Percentiles rank a stretch among this genome's conserved stretches.
Evolutionary conservation across 2,113 vertebrate genomes (phyloP).

Genomic region (Corythornis madagascariensis): DNA sequence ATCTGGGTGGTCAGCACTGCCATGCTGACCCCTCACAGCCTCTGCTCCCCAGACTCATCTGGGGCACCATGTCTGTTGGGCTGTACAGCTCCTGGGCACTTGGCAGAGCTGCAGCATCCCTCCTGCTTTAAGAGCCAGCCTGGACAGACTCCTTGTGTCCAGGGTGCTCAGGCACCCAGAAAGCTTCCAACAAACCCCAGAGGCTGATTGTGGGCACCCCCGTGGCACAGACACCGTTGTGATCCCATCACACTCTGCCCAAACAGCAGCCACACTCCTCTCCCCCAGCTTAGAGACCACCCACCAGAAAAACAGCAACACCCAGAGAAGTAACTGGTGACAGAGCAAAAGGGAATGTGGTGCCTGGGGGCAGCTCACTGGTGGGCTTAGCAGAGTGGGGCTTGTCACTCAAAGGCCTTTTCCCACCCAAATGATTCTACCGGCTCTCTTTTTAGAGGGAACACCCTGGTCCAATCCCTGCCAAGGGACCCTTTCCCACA

Average conservation of each 20-base stretch:
- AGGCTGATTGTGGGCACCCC: rapidly evolving
- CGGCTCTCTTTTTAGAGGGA: rapidly evolving
- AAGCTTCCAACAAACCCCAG: no score
- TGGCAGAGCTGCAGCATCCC: rapidly evolving
- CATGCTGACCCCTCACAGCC: neutral
- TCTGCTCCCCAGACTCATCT: rapidly evolving
- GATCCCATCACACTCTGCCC: rapidly evolving
- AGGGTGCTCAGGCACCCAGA: rapidly evolving
- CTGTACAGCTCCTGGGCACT: rapidly evolving
- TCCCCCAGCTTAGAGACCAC: rapidly evolving
- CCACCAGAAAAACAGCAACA: no score
- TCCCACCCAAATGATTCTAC: no score
- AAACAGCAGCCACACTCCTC: no score
- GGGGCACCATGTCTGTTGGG: rapidly evolving
- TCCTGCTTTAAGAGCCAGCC: neutral
- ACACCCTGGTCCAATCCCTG: rapidly evolving
- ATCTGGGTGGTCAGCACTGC: rapidly evolving
- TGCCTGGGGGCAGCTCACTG: no score
- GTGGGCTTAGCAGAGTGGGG: no score
- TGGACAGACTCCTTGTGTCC: rapidly evolving
- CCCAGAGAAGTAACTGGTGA: no score
- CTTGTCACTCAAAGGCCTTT: no score
- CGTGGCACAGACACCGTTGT: rapidly evolving
- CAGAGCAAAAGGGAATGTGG: no score
- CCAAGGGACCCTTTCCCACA: rapidly evolving